Conservation (phyloP, 2,797 vertebrate species). For the Malurus splendens region DNA sequence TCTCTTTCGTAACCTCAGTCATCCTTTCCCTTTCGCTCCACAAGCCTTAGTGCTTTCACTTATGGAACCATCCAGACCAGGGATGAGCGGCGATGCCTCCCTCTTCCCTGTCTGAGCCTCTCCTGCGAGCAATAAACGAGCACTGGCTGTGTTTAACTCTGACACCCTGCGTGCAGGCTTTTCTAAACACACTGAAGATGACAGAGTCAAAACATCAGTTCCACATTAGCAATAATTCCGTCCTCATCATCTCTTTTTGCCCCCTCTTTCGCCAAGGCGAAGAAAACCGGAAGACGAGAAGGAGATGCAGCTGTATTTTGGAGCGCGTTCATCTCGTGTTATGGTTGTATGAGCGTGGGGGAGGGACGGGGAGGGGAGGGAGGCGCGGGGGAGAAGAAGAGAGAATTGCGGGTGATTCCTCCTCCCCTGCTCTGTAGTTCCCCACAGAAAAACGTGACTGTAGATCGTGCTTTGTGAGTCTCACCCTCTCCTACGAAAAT, state of each 20-base stretch:
- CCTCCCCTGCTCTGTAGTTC: constrained; percentile 58
- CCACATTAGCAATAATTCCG: background rate
- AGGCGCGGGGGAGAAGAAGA: constrained; percentile 34
- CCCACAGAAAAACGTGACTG: constrained; percentile 61
- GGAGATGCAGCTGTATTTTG: constrained; percentile 41
- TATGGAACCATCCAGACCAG: constrained; percentile 18
- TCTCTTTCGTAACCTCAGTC: background rate
- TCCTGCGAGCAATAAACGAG: background rate
- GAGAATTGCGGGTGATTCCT: constrained; percentile 39
- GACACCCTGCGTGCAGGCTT: background rate
- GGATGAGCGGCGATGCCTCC: background rate
- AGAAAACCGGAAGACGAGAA: background rate
- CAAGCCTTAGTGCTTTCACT: background rate
- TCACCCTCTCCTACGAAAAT: constrained; percentile 55
- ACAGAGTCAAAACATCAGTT: background rate
- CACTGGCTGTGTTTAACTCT: background rate
- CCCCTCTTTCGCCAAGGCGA: background rate
- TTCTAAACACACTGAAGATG: background rate
- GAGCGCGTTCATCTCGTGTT: constrained; percentile 38
- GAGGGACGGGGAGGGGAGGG: constrained; percentile 12
- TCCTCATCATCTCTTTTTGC: background rate
- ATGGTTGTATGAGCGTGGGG: constrained; percentile 39
- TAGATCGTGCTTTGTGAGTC: constrained; percentile 60
- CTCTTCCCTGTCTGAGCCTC: background rate
- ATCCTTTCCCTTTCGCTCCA: background rate